A percentile compares a stretch with the other conserved stretches of the same genome.
phyloP scores from a whole-genome alignment of 2,113 vertebrate genomes.

The Tinamus guttatus region DNA sequence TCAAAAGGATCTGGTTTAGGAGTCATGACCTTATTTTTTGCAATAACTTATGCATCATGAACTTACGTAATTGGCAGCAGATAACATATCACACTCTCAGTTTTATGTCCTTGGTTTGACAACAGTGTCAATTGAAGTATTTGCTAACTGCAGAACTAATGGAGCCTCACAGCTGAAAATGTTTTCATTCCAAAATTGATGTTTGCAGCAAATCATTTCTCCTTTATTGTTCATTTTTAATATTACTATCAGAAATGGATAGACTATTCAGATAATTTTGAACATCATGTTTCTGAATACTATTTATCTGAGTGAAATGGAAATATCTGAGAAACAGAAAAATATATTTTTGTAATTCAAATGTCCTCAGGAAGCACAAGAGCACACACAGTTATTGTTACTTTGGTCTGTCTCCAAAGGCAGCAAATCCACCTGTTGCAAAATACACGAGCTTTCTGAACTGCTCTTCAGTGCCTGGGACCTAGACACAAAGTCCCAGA shows the following conservation, averaged over 20 bases:
- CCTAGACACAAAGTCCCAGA: neutral
- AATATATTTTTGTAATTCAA: neutral
- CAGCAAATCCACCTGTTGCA: neutral
- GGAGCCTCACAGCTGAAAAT: slow-evolving; percentile 37
- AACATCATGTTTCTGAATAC: neutral
- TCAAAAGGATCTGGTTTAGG: slow-evolving; percentile 61
- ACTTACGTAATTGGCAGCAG: slow-evolving; percentile 70
- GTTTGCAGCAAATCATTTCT: slow-evolving; percentile 16
- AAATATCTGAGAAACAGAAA: neutral
- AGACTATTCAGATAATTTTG: neutral
- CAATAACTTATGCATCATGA: slow-evolving; percentile 71
- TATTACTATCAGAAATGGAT: neutral
- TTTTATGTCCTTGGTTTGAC: slow-evolving; percentile 72
- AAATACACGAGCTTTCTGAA: neutral
- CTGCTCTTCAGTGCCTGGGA: neutral
- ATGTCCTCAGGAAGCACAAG: neutral
- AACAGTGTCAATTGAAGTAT: slow-evolving; percentile 72
- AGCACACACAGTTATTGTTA: neutral
- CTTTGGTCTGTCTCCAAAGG: neutral
- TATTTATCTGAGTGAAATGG: neutral
- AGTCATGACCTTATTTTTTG: slow-evolving; percentile 68
- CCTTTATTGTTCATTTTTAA: slow-evolving; percentile 8
- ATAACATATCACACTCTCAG: slow-evolving; percentile 72
- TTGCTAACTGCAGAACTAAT: slow-evolving; percentile 68
- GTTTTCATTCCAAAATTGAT: slow-evolving; percentile 45